phyloP scores from a whole-genome alignment of 1,140 invertebrate genomes.

The Harpegnathos saltator region DNA sequence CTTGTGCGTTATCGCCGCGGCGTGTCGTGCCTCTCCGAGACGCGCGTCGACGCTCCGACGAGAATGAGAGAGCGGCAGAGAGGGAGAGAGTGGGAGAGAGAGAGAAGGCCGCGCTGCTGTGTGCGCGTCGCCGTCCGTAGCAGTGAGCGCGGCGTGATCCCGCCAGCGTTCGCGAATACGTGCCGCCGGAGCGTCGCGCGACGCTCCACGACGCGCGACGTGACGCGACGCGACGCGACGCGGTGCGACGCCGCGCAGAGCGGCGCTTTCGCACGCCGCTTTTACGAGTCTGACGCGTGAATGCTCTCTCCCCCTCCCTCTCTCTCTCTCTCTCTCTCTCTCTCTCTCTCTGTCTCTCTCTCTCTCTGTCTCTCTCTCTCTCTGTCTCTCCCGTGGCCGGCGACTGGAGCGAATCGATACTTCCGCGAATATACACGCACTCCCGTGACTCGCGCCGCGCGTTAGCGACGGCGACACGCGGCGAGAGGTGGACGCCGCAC shows the following conservation, averaged over 20 bases:
- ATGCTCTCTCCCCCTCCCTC: neutral
- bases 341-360: neutral
- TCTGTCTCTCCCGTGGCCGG: neutral
- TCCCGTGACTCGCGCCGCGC: neutral
- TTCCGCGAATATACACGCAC: neutral
- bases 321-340: neutral
- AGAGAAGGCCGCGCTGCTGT: no score
- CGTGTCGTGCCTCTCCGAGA: constrained; percentile 12
- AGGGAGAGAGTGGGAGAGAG: no score
- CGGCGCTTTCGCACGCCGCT: neutral
- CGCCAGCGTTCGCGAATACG: constrained; percentile 7
- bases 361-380: neutral
- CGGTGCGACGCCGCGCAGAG: neutral
- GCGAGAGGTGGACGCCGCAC: constrained; percentile 2
- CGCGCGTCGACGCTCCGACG: constrained; percentile 27
- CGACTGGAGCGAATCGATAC: constrained; percentile 46
- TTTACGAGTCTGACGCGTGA: no score
- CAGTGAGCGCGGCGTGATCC: neutral
- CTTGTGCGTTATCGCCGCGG: constrained; percentile 42
- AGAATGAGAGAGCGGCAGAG: no score
- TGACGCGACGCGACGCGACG: constrained; percentile 3
- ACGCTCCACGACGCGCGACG: constrained; percentile 16
- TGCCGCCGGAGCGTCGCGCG: constrained; percentile 27
- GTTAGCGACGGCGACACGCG: neutral
- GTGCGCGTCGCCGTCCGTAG: neutral